A percentile compares a stretch with the other conserved stretches of the same genome.
Conservation (phyloP, 2,113 vertebrate species). For the Microtus pennsylvanicus region DNA sequence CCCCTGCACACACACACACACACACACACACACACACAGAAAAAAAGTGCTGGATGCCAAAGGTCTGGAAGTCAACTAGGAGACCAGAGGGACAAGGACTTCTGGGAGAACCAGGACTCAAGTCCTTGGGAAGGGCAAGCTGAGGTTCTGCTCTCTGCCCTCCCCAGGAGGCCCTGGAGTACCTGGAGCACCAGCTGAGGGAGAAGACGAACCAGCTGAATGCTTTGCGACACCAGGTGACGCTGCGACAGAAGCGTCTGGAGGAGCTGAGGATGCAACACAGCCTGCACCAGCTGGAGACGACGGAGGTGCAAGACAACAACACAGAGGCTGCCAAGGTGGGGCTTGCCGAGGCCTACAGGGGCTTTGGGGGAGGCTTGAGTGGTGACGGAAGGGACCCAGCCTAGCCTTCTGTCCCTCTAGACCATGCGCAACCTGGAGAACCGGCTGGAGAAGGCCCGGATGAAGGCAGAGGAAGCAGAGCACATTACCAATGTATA, state of each 20-base stretch:
- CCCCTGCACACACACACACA: neutral
- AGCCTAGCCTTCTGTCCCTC: neutral
- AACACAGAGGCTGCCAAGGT: constrained; percentile 89
- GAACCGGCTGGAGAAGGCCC: constrained; percentile 92
- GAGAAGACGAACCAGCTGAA: constrained; percentile 90
- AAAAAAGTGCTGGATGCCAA: neutral
- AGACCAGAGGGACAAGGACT: neutral
- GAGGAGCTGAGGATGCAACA: constrained; percentile 86
- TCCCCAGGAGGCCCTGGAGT: constrained; percentile 73
- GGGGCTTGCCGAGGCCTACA: neutral
- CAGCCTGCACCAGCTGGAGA: constrained; percentile 75
- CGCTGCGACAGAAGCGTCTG: constrained; percentile 81
- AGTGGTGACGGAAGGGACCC: neutral
- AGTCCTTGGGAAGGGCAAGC: no score
- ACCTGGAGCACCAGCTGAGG: constrained; percentile 87
- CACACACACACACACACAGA: neutral
- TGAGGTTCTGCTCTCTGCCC: neutral
- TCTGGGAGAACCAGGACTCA: neutral
- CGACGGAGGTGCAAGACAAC: constrained; percentile 44
- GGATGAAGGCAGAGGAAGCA: constrained; percentile 90
- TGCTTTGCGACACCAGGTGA: constrained; percentile 86
- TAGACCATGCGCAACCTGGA: constrained; percentile 90
- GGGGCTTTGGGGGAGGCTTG: no score
- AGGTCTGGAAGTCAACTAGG: neutral
- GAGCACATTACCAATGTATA: constrained; percentile 88